A percentile compares a stretch with the other conserved stretches of the same genome.
phyloP scores from a whole-genome alignment of 92 coral and sea anemone genomes.

The Phenganax subtilis region DNA sequence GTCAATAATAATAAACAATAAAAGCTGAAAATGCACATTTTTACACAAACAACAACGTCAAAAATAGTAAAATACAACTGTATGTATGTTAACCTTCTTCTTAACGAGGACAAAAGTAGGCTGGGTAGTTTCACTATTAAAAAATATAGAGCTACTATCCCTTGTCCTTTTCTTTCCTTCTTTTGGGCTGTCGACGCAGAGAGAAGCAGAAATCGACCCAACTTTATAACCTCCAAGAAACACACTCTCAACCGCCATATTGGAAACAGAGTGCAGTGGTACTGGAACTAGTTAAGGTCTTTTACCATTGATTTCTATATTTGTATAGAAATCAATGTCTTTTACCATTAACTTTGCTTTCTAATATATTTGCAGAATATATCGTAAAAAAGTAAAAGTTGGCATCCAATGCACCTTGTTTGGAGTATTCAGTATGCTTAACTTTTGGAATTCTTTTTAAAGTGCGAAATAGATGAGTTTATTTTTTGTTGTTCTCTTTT shows the following conservation, averaged over 20 bases:
- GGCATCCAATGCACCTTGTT: too few species aligned
- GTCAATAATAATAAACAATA: too few species aligned
- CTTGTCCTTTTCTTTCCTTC: conserved; percentile 26
- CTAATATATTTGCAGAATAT: too few species aligned
- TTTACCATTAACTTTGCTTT: too few species aligned
- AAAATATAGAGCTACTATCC: conserved; percentile 50
- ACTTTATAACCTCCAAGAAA: conserved; percentile 64
- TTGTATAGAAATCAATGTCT: too few species aligned
- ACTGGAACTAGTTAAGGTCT: conserved; percentile 5
- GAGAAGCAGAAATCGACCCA: conserved; percentile 73
- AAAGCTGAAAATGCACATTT: not conserved
- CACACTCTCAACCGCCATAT: conserved; percentile 62
- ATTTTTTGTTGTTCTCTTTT: not conserved
- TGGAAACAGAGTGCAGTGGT: conserved; percentile 24
- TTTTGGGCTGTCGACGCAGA: conserved; percentile 35
- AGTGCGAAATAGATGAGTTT: too few species aligned
- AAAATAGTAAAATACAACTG: too few species aligned
- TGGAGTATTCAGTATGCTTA: too few species aligned
- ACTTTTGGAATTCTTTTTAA: too few species aligned
- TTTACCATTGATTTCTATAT: too few species aligned
- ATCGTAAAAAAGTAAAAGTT: too few species aligned
- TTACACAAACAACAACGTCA: not conserved
- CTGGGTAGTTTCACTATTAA: conserved; percentile 37
- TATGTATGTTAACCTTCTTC: conserved; percentile 36
- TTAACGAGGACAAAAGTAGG: conserved; percentile 64